A percentile compares a stretch with the other conserved stretches of the same genome.
These are phyloP conservation scores for Apteryx mantelli DNA, from an alignment of 2,113 vertebrate genomes.

Conservation along the genomic window DNA sequence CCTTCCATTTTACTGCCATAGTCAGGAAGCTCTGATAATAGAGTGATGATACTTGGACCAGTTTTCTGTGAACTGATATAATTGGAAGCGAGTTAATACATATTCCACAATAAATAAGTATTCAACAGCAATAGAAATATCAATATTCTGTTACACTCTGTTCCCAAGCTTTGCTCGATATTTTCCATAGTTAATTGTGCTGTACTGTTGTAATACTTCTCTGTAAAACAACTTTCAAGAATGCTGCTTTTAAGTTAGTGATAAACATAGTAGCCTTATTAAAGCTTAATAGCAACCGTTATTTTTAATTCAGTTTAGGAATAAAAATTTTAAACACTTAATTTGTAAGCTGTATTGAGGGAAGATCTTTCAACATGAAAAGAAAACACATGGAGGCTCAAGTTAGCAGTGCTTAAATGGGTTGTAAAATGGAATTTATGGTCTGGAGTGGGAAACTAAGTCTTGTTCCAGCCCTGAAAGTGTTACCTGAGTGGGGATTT, in stretches of 20 bases:
- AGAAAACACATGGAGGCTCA: neutral
- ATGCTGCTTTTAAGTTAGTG: neutral
- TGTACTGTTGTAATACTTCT: neutral
- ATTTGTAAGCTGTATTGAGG: neutral
- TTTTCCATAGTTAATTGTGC: neutral
- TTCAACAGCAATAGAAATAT: constrained; percentile 7
- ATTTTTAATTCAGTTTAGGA: neutral
- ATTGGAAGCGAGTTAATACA: constrained; percentile 41
- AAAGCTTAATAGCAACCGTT: neutral
- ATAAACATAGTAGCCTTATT: neutral
- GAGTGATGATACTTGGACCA: neutral
- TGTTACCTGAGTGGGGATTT: neutral
- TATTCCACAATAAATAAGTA: constrained; percentile 3
- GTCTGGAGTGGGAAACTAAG: neutral
- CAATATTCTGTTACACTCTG: constrained; percentile 12
- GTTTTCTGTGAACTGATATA: constrained; percentile 24
- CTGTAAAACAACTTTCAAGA: neutral
- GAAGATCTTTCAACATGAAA: neutral
- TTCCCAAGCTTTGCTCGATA: neutral
- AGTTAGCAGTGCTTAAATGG: neutral
- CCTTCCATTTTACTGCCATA: neutral
- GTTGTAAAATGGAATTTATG: neutral
- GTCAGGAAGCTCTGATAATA: neutral
- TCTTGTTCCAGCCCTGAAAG: neutral
- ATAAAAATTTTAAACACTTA: neutral